Evolutionary conservation across 2,888 invertebrate genomes (phyloP).

Genomic region (Glyphotaelius pellucidus): DNA sequence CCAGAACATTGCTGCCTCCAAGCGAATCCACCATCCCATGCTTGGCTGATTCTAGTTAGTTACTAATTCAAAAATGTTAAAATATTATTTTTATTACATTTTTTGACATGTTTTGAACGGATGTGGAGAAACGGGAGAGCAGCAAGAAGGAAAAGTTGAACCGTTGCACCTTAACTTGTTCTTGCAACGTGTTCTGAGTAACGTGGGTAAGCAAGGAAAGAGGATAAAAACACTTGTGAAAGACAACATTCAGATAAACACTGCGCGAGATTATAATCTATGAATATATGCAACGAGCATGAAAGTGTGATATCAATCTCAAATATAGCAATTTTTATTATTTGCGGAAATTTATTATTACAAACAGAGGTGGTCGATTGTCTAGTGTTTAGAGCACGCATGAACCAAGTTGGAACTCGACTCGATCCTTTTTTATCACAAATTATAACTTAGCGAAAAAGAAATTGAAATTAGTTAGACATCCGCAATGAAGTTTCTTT

Average conservation of each 20-base stretch:
- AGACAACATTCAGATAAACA: background rate
- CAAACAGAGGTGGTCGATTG: background rate
- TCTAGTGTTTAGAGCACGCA: background rate
- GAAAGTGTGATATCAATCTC: background rate
- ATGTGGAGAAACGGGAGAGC: constrained; percentile 26
- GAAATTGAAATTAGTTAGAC: too few species aligned
- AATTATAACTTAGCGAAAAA: too few species aligned
- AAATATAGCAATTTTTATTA: background rate
- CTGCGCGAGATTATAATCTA: background rate
- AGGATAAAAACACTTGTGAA: background rate
- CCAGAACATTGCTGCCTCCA: constrained; percentile 33
- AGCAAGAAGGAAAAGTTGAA: background rate
- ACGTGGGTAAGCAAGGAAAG: background rate
- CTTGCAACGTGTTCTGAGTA: background rate
- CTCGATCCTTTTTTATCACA: too few species aligned
- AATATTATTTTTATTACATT: constrained; percentile 46
- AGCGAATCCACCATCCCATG: constrained; percentile 27
- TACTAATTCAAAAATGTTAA: constrained; percentile 42
- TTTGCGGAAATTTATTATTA: background rate
- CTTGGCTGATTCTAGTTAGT: constrained; percentile 12
- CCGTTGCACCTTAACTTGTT: background rate
- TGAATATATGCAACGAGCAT: background rate
- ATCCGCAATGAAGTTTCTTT: too few species aligned
- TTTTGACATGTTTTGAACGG: constrained; percentile 46
- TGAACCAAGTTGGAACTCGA: background rate